A percentile compares a stretch with the other conserved stretches of the same genome.
These are phyloP conservation scores for Hepsetus odoe DNA, from an alignment of 2,113 vertebrate species.

Conservation along the genomic window DNA sequence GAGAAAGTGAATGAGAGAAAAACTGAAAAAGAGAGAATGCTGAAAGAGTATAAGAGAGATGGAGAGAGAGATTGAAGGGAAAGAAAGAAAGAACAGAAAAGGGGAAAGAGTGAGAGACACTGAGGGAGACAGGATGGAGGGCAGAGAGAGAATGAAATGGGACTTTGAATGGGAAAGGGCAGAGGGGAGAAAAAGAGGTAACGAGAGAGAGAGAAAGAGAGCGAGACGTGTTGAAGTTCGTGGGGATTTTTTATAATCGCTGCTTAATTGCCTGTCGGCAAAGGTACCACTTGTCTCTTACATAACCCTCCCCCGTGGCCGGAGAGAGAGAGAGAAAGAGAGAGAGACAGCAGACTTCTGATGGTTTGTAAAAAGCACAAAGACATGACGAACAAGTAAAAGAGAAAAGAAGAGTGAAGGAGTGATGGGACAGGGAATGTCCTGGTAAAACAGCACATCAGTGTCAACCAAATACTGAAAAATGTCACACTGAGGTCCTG, in stretches of 20 bases:
- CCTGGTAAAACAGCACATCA: not conserved
- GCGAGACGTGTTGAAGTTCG: conserved; percentile 52
- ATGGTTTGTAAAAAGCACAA: conserved; percentile 4
- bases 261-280: conserved; percentile 68
- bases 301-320: conserved; percentile 54
- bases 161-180: not conserved
- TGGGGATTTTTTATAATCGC: conserved; percentile 61
- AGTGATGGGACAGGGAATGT: not conserved
- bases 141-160: not conserved
- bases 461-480: not conserved
- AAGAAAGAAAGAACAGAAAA: not conserved
- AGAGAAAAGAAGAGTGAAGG: not conserved
- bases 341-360: not conserved
- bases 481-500: not conserved
- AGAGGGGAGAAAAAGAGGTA: conserved; percentile 11
- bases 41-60: not conserved
- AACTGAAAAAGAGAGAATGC: not conserved
- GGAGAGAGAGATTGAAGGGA: not conserved
- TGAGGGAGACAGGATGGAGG: conserved; percentile 29
- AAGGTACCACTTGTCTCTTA: conserved; percentile 67
- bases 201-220: conserved; percentile 30
- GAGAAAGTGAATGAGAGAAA: not conserved
- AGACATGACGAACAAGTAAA: conserved; percentile 1
- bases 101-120: not conserved
- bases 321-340: conserved; percentile 1